Conservation (phyloP, 2,888 invertebrate species). For the Eilema caniola region DNA sequence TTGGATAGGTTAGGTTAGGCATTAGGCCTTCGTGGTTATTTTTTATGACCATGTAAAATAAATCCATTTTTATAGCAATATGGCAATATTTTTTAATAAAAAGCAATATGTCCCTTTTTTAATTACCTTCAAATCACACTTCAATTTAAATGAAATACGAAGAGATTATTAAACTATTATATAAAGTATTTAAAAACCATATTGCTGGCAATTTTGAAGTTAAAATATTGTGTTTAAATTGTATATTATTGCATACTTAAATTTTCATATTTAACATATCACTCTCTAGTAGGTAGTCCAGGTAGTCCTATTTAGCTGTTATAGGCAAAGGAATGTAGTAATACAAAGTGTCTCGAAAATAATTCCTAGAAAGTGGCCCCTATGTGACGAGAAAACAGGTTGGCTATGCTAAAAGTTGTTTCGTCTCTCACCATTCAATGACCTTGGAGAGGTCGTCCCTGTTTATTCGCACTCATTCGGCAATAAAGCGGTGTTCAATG, state of each 20-base stretch:
- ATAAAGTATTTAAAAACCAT: background rate
- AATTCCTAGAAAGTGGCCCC: constrained; percentile 52
- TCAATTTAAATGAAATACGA: background rate
- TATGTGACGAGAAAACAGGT: constrained; percentile 51
- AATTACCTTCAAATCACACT: background rate
- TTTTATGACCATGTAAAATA: too few species aligned
- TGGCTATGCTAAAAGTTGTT: constrained; percentile 52
- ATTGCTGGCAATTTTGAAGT: background rate
- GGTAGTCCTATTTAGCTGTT: background rate
- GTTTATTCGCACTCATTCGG: constrained; percentile 74
- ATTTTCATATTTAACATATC: background rate
- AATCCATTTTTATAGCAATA: too few species aligned
- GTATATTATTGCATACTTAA: background rate
- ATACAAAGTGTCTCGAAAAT: background rate
- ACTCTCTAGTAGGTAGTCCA: too few species aligned
- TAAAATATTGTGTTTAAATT: background rate
- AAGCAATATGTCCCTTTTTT: background rate
- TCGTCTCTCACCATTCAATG: constrained; percentile 60
- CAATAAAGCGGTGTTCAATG: constrained; percentile 83
- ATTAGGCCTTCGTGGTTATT: too few species aligned
- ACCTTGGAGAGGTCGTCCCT: constrained; percentile 80
- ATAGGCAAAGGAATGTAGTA: background rate
- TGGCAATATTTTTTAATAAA: too few species aligned
- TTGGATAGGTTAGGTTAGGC: too few species aligned
- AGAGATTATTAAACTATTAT: constrained; percentile 2